phyloP scores from a whole-genome alignment of 2,888 invertebrate species.

The Drosophila merina region DNA sequence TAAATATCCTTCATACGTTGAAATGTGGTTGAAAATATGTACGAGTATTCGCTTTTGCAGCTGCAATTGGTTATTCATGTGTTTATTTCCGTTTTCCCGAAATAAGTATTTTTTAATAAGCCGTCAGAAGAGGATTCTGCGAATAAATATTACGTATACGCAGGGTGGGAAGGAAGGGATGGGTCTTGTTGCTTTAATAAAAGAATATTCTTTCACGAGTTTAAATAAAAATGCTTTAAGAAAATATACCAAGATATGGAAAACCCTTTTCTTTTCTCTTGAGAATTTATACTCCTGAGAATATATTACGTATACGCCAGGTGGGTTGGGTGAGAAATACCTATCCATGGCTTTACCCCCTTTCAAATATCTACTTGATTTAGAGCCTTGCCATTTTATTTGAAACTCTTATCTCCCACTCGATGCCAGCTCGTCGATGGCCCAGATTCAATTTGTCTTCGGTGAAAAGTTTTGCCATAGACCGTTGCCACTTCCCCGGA shows the following conservation, averaged over 20 bases:
- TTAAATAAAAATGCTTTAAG: not conserved
- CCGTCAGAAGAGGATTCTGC: too few relatives aligned
- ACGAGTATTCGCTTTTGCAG: not conserved
- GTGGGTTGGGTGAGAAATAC: constrained; percentile 9
- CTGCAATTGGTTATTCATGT: not conserved
- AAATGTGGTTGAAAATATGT: constrained; percentile 21
- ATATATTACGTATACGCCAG: constrained; percentile 1
- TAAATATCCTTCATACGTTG: constrained; percentile 48
- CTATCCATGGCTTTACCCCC: constrained; percentile 6
- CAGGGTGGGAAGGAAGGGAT: not conserved
- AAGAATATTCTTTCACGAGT: too few relatives aligned
- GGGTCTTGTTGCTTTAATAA: too few relatives aligned
- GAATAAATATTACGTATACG: constrained; percentile 42
- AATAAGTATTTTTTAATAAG: not conserved
- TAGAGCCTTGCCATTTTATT: constrained; percentile 26
- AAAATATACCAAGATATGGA: too few relatives aligned
- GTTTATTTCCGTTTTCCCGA: not conserved
- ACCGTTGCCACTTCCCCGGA: not conserved
- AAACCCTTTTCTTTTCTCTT: too few relatives aligned
- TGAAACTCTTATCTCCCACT: constrained; percentile 13
- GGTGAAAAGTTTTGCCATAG: constrained; percentile 20
- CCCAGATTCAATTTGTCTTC: constrained; percentile 52
- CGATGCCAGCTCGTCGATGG: constrained; percentile 14
- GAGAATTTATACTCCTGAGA: too few relatives aligned
- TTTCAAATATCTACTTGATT: not conserved